These are phyloP conservation scores for Tyto alba DNA, from an alignment of 2,113 vertebrate genomes.

Conservation along the genomic window DNA sequence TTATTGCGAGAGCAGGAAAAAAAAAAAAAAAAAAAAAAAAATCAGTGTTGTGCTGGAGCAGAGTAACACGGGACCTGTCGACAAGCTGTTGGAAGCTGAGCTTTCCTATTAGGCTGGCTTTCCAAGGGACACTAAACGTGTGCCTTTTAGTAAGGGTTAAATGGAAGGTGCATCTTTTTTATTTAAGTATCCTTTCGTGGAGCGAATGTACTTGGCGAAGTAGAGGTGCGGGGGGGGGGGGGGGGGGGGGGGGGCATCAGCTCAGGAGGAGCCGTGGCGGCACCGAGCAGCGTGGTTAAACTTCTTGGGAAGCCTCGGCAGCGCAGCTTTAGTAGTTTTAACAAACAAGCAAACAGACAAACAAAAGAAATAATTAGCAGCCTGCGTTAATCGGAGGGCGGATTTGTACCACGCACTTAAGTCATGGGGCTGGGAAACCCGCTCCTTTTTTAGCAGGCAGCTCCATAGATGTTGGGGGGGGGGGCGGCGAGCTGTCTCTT, in stretches of 20 bases:
- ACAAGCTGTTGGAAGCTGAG: background rate
- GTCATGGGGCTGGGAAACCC: background rate
- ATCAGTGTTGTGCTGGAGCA: background rate
- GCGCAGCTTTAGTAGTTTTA: background rate
- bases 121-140: accelerated
- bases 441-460: background rate
- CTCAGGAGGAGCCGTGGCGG: background rate
- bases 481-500: accelerated
- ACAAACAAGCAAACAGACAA: background rate
- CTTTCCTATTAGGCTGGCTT: background rate
- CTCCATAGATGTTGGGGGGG: accelerated
- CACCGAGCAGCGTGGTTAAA: background rate
- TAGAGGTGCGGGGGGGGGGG: background rate
- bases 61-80: background rate
- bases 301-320: background rate
- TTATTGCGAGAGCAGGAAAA: background rate
- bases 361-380: background rate
- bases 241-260: too few relatives aligned
- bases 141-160: background rate
- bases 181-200: background rate
- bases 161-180: background rate
- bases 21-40: too few relatives aligned
- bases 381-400: background rate
- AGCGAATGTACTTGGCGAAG: accelerated
- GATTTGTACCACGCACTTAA: background rate